These are phyloP conservation scores for Carollia perspicillata DNA, from an alignment of 2,113 vertebrate species.

Conservation along the genomic window DNA sequence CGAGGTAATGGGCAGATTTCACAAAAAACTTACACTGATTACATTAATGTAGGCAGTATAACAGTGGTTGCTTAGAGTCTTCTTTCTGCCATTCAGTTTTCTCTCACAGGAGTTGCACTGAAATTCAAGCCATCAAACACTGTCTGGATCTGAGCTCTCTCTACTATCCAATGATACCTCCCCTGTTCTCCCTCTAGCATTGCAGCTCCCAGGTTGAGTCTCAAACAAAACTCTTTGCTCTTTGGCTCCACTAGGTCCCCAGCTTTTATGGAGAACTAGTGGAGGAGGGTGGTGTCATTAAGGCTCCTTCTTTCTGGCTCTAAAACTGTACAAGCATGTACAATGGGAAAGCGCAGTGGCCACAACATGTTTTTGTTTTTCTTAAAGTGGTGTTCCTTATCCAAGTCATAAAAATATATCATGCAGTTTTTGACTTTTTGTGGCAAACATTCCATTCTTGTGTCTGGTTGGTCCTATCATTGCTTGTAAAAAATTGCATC, in stretches of 20 bases:
- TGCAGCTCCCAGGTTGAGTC: too few species aligned
- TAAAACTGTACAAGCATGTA: background rate
- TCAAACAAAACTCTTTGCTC: background rate
- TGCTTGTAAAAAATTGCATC: background rate
- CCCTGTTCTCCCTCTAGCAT: too few species aligned
- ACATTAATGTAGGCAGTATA: background rate
- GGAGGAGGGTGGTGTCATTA: background rate
- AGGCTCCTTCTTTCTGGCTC: background rate
- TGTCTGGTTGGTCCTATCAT: background rate
- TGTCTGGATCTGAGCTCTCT: background rate
- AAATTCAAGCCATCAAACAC: background rate
- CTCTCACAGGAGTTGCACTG: background rate
- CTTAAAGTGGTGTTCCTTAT: background rate
- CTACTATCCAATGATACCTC: background rate
- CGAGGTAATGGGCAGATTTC: background rate
- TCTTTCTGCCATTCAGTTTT: background rate
- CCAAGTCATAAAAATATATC: background rate
- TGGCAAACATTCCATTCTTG: background rate
- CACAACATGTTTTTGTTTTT: background rate
- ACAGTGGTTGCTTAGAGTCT: background rate
- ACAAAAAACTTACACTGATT: background rate
- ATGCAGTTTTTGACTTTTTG: background rate
- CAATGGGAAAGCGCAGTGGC: background rate
- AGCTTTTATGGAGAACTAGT: background rate
- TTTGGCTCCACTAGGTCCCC: background rate